Evolutionary conservation across 2,113 vertebrate genomes (phyloP), one percentile per base, ranked within the genome.

Genomic region (Pollachius pollachius): DNA sequence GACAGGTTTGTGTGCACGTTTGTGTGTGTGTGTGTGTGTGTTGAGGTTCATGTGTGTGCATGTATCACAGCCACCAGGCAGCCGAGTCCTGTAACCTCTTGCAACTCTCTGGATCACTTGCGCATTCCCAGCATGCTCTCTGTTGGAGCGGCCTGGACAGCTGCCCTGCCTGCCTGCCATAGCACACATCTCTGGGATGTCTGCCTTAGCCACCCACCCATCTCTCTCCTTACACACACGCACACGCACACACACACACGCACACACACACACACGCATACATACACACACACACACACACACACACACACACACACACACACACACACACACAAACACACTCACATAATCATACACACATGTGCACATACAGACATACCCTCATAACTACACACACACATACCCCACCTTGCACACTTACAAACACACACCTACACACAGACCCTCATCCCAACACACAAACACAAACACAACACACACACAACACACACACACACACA

Each of bases 81-180:
- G 84, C 85, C 86, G 83, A 87, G 81, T 60, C 75, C 71, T 58
- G 78, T 82, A 69, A 71, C 71, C 6, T 58, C 77, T 78, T 74
- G 54, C 72, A 69, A 77, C 72, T 56, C 59, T 65, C 81, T 58
- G 84, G 85, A 90, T 87, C 86, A 62, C 81, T 90, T 82, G 65
- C 82, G 77, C 89, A 92, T 92, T 88, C 83, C 70, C 84, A 30
- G 79, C 73, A 88, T 91, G 83, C 76, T 59, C 70, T 73, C 19
- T 11, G 60, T 80, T 69, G 88, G 89, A 93, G 71, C 23, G 81
- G 84, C 73, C 81, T 85, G 86, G 89, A 88, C 92, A 93, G 92
- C 91, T 93, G 91, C 83, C 83, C 78, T 77, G 65, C 52, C 80
- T 19, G 61, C 67, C 71, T 75, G 62, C 64, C 79, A 69, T 77